Percentiles rank a stretch among this genome's conserved stretches.
Conservation (phyloP, 2,113 vertebrate genomes). For the Pseudolaguvia tuberculata region DNA sequence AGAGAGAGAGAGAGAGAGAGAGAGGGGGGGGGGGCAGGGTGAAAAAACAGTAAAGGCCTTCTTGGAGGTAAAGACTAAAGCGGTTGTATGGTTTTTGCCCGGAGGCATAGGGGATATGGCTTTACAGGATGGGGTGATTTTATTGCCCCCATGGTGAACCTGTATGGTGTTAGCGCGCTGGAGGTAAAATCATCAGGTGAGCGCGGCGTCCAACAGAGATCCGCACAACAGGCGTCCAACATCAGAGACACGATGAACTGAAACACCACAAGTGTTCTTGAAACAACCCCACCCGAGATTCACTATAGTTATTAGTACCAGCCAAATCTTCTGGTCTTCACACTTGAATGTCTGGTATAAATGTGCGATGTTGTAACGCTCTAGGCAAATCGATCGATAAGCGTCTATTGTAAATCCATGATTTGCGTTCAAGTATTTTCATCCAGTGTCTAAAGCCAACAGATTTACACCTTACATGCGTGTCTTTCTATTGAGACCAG, state of each 20-base stretch:
- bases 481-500: background rate
- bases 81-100: constrained; percentile 56
- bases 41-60: constrained; percentile 13
- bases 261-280: background rate
- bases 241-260: constrained; percentile 17
- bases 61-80: constrained; percentile 37
- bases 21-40: no score
- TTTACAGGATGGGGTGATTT: constrained; percentile 46
- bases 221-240: constrained; percentile 42
- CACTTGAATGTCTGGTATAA: background rate
- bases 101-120: constrained; percentile 47
- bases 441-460: background rate
- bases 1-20: constrained; percentile 40
- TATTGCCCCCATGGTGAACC: constrained; percentile 56
- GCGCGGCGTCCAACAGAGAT: constrained; percentile 37
- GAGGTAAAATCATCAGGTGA: constrained; percentile 38
- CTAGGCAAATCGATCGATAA: background rate
- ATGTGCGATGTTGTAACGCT: background rate
- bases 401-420: background rate
- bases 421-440: background rate
- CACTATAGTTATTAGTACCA: background rate
- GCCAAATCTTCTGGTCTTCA: background rate
- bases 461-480: background rate
- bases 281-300: constrained; percentile 64
- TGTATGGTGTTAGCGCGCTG: constrained; percentile 26